Evolutionary conservation across 2,888 invertebrate genomes (phyloP), one percentile per base, ranked within the genome.

Genomic region (Lasioglossum leucozonium): DNA sequence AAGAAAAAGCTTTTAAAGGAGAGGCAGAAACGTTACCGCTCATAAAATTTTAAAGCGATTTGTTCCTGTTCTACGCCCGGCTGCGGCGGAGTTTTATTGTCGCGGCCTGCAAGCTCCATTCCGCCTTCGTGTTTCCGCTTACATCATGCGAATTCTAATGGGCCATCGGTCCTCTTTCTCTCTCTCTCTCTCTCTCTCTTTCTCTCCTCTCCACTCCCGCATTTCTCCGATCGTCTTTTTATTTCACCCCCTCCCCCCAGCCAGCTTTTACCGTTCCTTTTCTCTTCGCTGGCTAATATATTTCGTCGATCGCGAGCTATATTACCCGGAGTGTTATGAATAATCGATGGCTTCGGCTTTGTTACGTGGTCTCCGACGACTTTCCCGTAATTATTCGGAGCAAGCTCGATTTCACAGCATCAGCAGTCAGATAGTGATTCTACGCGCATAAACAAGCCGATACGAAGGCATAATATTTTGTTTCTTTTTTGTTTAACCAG

Each of bases 11-110:
- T 92, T 92, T 93, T 90, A 91, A 82, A 91, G 80, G 82, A 88
- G 89, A 82, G 82, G 88, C 87, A 88, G 92, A 91, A 93, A 92
- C 90, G 93, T 92, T 91, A 90, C 89, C 87, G 93, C 86, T 93
- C 93, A 90, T 94, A 93, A 94, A 94, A 93, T 93, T 93, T 93
- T 90, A 90, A 92, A 93, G 90, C 92, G 91, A 93, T 94, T 94
- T 93, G 91, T 92, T 91, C 89, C 81, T 83, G 72, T 82, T 78
- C 80, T 65, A 80, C 72, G 81, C 47, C 69, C 82, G 86, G 80
- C 81, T 84, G 85, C 87, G 81, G 79, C 84, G 72, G 85, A 90
- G 88, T 91, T 92, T 92, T 92, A 91, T 62, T 86, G 90, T 86
- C 83, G 73, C 76, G 87, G 82, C 85, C 81, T 79, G 85, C 85